A percentile compares a stretch with the other conserved stretches of the same genome.
These are phyloP conservation scores for Corydoras sp. DNA, from an alignment of 2,113 vertebrate species.

Conservation along the genomic window DNA sequence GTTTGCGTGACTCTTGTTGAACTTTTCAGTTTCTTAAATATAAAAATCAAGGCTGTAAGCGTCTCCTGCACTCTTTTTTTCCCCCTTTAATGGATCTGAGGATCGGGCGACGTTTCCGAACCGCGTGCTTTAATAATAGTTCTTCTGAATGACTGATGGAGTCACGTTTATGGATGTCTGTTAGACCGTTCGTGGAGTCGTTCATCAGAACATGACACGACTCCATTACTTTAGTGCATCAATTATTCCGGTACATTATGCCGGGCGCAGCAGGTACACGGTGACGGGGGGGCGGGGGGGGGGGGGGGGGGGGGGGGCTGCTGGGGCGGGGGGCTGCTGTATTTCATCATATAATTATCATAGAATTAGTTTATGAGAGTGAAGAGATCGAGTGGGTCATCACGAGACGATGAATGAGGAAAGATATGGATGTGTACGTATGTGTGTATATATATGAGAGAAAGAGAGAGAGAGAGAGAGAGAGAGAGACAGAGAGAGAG, in stretches of 20 bases:
- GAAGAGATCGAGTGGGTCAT: background rate
- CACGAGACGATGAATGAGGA: background rate
- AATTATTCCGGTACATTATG: constrained; percentile 4
- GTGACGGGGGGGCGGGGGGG: background rate
- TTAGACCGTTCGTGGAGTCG: background rate
- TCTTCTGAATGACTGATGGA: background rate
- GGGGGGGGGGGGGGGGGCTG: too few relatives aligned
- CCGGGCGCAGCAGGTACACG: background rate
- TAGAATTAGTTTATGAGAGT: too few relatives aligned
- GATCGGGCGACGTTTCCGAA: too few relatives aligned
- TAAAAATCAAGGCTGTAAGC: background rate
- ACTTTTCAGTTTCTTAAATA: too few relatives aligned
- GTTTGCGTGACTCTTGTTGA: too few relatives aligned
- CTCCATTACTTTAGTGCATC: constrained; percentile 1
- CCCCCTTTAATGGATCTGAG: background rate
- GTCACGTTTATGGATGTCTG: background rate
- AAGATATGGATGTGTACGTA: too few relatives aligned
- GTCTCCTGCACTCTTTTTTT: background rate
- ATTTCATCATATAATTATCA: too few relatives aligned
- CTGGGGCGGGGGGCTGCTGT: too few relatives aligned
- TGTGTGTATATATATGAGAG: too few relatives aligned
- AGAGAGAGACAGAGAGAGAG: too few relatives aligned
- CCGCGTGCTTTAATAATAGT: background rate
- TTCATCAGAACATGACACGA: background rate
- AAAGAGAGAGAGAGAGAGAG: too few relatives aligned